Evolutionary conservation across 2,113 vertebrate species (phyloP).

Genomic region (Thamnophis sirtalis): DNA sequence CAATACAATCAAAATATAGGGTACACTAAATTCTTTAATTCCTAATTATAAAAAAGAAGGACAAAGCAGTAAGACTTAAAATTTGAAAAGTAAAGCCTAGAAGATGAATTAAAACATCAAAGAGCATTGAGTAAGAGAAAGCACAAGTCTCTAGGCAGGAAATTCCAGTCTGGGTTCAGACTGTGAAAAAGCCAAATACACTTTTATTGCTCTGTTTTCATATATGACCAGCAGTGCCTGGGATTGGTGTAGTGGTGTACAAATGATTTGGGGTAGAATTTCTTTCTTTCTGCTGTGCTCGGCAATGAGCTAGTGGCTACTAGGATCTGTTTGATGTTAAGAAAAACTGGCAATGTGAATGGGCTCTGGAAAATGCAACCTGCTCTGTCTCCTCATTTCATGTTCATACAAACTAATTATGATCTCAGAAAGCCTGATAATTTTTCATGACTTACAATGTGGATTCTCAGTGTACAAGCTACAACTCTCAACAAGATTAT

Average conservation of each 20-base stretch:
- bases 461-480: not conserved
- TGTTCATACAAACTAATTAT: not conserved
- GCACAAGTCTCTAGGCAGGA: not conserved
- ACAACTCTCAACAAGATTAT: not conserved
- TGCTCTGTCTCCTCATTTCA: not conserved
- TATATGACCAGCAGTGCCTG: not conserved
- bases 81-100: not conserved
- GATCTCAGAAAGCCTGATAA: slow-evolving; percentile 8
- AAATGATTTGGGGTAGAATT: not conserved
- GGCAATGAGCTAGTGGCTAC: not conserved
- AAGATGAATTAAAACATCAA: not conserved
- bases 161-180: not conserved
- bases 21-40: not conserved
- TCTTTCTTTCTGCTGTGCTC: not conserved
- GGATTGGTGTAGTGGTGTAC: not conserved
- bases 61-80: not conserved
- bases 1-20: not conserved
- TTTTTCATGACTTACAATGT: slow-evolving; percentile 1
- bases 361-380: not conserved
- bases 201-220: not conserved
- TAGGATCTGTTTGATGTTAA: not conserved
- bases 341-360: not conserved
- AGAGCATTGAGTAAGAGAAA: not conserved
- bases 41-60: not conserved
- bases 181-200: not conserved